Base-by-base conservation (phyloP, 2,797 vertebrate species). In the Petrocephalus sullivani region DNA sequence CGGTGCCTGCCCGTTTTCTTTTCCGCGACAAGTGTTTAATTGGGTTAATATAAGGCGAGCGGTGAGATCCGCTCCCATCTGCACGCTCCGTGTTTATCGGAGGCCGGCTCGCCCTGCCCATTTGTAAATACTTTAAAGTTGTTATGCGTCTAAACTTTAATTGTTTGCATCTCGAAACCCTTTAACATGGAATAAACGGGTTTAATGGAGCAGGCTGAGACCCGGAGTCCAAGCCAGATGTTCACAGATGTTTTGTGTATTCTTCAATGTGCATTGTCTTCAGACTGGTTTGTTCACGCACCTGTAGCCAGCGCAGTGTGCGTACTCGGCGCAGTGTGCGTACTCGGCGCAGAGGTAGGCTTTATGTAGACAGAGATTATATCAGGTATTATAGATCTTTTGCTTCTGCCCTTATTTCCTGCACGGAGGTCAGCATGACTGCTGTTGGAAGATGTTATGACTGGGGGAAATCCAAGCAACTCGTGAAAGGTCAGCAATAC, bases 41-140 rank as follows among this genome's bases (percentile, higher is more conserved):
- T 37, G 33, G 64, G 64, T 10, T 71, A 71, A 71, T 71, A 28
- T 71, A 71, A 71, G 28, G 28, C 67, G 67, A 71, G 67, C 33
- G 37, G 33, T 37, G 19, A 10, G 53, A 86, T 41, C 12, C 23
- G 10, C 33, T 7, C 33, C 67, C 85, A 86, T 86, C 54, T 86
- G 28, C 51, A 54, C 60, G 85, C 33, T 86, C 14, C 37, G 54
- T 86, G 85, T 86, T 86, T 86, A 86, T 58, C 85, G 8, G 12
- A 56, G 83, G 14, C 16, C 28, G 37, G 56, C 14, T 86, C 7
- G 14, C 54, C 28, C 53, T 28, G 56, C 84, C 56, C 3, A 41
- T 86, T 86, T 60, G 84, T 86, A 86, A 86, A 86, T 86, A 86
- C 53, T 86, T 33, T 86, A 14, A 33, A 37, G 54, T 86, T 86